Base-by-base conservation (phyloP, 1,140 invertebrate species). In the Protaetia brevitarsis region DNA sequence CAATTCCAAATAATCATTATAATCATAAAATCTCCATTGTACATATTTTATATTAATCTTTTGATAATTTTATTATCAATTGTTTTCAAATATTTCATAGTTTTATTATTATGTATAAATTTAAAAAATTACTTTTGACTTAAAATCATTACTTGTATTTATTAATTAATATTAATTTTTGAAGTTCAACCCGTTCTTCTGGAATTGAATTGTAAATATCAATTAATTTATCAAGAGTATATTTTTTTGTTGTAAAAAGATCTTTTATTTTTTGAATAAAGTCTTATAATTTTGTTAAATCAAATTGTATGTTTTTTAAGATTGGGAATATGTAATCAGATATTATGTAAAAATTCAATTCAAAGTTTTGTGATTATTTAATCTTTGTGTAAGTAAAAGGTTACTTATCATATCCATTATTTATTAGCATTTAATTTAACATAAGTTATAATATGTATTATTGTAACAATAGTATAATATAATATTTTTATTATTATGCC, bases 141-240 rank as follows among this genome's bases (percentile, higher is more conserved):
- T 37, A 37, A 37, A 37, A 37, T 37, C 36, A 37, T 37, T 37
- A 37, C n/a, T n/a, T n/a, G n/a, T n/a, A n/a, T n/a, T n/a, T n/a
- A 37, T 37, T 11, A 37, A 37, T 3, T 37, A 37, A 37, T 37
- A 37, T 13, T 37, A 13, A 37, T 37, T 37, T 37, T 37, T 37
- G 11, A 37, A 37, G 36, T 3, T 37, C 36, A 37, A 13, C 5
- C 11, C 16, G n/a, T 11, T 37, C n/a, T 37, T 37, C 36, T 57
- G 58, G 63, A 29, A 58, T 51, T 8, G 29, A 31, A 37, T 64
- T 64, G 56, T 29, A 41, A 56, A 64, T 64, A 64, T 51, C 63
- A n/a, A n/a, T n/a, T n/a, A n/a, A n/a, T n/a, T n/a, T n/a, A n/a
- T n/a, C n/a, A n/a, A n/a, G n/a, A n/a, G n/a, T n/a, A n/a, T n/a